Evolutionary conservation across 2,113 vertebrate genomes (phyloP).

Genomic region (Neolamprologus tretocephalus): DNA sequence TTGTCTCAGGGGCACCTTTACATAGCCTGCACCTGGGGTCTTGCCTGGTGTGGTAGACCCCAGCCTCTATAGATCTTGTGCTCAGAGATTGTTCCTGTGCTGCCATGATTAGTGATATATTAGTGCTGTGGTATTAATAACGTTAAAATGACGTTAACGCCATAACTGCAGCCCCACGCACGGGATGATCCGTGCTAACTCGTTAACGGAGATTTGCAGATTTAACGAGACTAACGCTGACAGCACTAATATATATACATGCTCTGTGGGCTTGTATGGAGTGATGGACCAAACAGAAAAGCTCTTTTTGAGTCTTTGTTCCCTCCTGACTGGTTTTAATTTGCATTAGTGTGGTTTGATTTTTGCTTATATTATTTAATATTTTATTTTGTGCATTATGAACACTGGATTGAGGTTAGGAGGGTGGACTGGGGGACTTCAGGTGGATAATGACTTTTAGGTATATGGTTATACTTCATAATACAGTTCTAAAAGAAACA

Average conservation of each 20-base stretch:
- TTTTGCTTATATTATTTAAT: neutral
- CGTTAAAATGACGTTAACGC: neutral
- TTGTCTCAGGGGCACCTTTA: neutral
- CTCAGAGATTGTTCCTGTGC: neutral
- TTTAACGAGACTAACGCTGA: neutral
- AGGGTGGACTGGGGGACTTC: neutral
- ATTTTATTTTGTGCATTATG: neutral
- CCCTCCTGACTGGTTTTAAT: neutral
- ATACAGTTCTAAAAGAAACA: neutral
- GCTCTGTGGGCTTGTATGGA: neutral
- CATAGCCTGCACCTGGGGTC: neutral
- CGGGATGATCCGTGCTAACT: accelerated
- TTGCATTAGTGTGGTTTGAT: neutral
- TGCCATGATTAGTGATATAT: neutral
- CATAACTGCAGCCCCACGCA: neutral
- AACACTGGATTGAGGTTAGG: neutral
- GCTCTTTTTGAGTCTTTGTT: neutral
- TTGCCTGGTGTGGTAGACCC: neutral
- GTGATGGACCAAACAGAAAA: neutral
- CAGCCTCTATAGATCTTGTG: neutral
- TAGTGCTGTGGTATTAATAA: neutral
- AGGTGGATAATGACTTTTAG: neutral
- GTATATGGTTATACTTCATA: accelerated
- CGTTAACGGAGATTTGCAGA: neutral
- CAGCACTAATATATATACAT: neutral